Conservation (phyloP, 2,797 vertebrate species). For the Petrocephalus sullivani region DNA sequence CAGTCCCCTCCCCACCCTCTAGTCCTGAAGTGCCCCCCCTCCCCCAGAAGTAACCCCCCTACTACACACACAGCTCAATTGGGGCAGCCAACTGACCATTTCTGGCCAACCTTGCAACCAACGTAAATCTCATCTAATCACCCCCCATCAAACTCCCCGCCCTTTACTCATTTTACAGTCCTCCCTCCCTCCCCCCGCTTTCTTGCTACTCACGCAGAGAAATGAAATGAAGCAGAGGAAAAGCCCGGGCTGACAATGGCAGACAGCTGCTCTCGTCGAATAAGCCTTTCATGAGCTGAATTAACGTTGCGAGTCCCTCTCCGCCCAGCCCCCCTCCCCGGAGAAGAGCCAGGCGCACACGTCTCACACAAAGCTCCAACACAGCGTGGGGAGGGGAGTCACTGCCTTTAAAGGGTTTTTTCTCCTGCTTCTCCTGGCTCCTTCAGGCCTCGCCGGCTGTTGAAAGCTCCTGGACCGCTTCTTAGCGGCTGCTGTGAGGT, state of each 20-base stretch:
- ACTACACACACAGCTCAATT: not conserved
- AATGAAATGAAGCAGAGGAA: constrained; percentile 59
- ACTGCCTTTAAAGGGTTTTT: not conserved
- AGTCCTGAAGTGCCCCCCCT: not conserved
- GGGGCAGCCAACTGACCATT: not conserved
- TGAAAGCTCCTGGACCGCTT: not conserved
- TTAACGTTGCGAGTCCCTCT: constrained; percentile 59
- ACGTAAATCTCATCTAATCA: not conserved
- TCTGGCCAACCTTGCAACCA: not conserved
- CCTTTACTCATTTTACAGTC: not conserved
- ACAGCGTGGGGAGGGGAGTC: not conserved
- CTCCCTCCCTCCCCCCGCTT: not conserved
- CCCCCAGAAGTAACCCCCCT: not conserved
- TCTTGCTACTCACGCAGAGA: not conserved
- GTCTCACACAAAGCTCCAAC: not conserved
- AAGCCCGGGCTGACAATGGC: constrained; percentile 67
- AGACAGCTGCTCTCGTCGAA: constrained; percentile 70
- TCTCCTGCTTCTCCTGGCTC: not conserved
- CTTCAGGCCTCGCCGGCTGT: not conserved
- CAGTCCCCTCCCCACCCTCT: not conserved
- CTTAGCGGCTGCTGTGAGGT: not conserved
- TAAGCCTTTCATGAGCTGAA: constrained; percentile 71
- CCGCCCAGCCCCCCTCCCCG: not conserved
- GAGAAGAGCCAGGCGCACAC: not conserved
- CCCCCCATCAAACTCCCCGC: not conserved